Evolutionary conservation across 1,140 invertebrate genomes (phyloP).

Genomic region (Drosophila bifasciata): DNA sequence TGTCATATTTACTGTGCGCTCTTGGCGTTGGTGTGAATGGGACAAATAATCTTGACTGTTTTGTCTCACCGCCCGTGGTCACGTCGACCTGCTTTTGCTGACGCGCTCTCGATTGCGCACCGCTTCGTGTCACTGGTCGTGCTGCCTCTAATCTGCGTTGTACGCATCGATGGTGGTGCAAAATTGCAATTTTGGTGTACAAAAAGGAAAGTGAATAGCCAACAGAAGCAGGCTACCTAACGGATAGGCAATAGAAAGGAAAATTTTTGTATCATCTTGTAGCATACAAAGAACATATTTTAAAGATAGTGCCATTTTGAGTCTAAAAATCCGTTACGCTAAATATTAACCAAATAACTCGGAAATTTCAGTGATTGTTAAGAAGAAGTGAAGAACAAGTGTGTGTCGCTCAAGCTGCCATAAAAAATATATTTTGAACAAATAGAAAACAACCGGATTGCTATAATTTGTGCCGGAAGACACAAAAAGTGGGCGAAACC

Average conservation of each 20-base stretch:
- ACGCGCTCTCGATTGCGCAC: slow-evolving; percentile 46
- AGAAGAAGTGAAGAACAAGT: no score
- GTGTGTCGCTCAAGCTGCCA: not conserved
- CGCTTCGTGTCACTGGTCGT: slow-evolving; percentile 51
- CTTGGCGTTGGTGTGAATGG: slow-evolving; percentile 60
- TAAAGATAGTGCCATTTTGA: slow-evolving; percentile 1
- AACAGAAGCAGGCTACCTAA: slow-evolving; percentile 37
- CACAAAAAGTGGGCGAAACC: slow-evolving; percentile 18
- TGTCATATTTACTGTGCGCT: slow-evolving; percentile 43
- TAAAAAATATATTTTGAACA: slow-evolving; percentile 7
- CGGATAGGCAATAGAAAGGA: slow-evolving; percentile 38
- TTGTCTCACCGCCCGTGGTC: slow-evolving; percentile 41
- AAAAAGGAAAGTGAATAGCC: slow-evolving; percentile 73
- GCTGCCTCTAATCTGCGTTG: slow-evolving; percentile 58
- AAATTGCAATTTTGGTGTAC: slow-evolving; percentile 84
- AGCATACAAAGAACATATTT: slow-evolving; percentile 6
- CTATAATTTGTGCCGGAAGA: not conserved
- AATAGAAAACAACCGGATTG: not conserved
- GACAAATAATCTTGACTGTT: slow-evolving; percentile 62
- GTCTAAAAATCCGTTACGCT: not conserved
- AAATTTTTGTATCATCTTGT: slow-evolving; percentile 43
- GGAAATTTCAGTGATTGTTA: no score
- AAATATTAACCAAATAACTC: slow-evolving; percentile 6
- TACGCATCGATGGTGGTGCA: slow-evolving; percentile 71
- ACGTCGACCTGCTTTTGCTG: slow-evolving; percentile 58